These are phyloP conservation scores for Nesidiocoris tenuis DNA, from an alignment of 2,888 invertebrate species.

Conservation along the genomic window DNA sequence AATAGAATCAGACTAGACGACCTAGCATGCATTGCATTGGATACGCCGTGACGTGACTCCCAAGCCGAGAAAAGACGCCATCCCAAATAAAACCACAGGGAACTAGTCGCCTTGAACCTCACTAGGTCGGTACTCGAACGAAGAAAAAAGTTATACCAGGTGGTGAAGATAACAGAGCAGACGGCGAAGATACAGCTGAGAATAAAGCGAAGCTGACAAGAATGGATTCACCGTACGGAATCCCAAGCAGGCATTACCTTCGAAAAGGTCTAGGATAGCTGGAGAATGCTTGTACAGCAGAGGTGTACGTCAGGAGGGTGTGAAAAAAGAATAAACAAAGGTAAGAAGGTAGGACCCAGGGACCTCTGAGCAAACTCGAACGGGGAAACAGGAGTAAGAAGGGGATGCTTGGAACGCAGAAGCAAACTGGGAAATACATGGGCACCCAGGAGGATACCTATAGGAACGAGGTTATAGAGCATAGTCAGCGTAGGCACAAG, in stretches of 20 bases:
- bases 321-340: neutral
- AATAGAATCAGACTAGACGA: too few relatives aligned
- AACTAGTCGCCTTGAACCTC: neutral
- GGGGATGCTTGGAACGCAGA: too few relatives aligned
- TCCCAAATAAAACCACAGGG: neutral
- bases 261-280: neutral
- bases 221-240: neutral
- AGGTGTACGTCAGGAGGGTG: neutral
- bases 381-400: too few relatives aligned
- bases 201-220: constrained; percentile 5
- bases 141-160: neutral
- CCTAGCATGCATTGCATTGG: too few relatives aligned
- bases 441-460: too few relatives aligned
- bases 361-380: neutral
- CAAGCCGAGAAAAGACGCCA: neutral
- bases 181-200: neutral
- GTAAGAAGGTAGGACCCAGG: neutral
- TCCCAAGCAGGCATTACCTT: neutral
- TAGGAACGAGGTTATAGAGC: too few relatives aligned
- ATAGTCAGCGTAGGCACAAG: too few relatives aligned
- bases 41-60: neutral
- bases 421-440: too few relatives aligned
- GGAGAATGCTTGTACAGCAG: neutral
- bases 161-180: neutral
- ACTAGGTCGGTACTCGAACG: constrained; percentile 3